Evolutionary conservation across 2,797 vertebrate genomes (phyloP).

Genomic region (Alcedo atthis): DNA sequence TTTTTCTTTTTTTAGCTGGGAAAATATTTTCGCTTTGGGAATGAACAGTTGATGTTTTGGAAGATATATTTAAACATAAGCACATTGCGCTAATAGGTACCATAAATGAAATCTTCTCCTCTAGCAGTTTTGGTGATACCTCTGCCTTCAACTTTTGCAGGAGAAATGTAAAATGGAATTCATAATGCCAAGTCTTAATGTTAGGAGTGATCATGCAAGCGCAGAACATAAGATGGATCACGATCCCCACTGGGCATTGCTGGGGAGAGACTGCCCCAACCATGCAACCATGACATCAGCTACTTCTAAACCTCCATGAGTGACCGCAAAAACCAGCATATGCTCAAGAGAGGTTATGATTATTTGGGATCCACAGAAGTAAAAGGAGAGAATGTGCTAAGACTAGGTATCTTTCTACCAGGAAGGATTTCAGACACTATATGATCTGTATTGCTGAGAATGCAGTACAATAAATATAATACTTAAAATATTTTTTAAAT

Average conservation of each 20-base stretch:
- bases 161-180: slow-evolving; percentile 1
- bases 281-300: fast-evolving
- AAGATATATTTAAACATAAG: background rate
- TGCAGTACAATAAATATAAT: background rate
- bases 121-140: background rate
- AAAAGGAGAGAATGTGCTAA: background rate
- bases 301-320: background rate
- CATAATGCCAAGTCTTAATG: background rate
- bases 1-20: background rate
- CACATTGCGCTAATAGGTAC: background rate
- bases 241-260: background rate
- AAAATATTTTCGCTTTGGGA: slow-evolving; percentile 40
- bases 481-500: background rate
- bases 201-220: background rate
- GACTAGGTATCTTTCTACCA: background rate
- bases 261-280: background rate
- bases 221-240: background rate
- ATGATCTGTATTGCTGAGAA: background rate
- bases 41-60: background rate
- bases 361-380: background rate
- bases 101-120: background rate
- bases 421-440: background rate
- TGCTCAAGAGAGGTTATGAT: fast-evolving
- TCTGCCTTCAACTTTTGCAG: background rate
- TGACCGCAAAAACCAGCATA: background rate